Percentiles rank a stretch among this genome's conserved stretches.
Conservation (phyloP, 2,888 invertebrate species). For the Helobdella robusta region DNA sequence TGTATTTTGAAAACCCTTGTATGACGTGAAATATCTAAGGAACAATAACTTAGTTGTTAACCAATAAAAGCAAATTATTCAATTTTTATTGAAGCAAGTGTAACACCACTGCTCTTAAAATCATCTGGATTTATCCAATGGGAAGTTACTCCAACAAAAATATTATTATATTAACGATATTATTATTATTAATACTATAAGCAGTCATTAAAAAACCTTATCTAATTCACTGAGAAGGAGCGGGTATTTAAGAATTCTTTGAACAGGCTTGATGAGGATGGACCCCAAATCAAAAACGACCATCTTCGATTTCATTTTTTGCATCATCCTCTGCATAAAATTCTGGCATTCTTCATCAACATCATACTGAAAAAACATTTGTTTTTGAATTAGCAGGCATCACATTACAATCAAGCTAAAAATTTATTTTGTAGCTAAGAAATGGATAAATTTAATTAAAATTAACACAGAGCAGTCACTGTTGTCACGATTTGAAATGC, state of each 20-base stretch:
- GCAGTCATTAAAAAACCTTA: constrained; percentile 49
- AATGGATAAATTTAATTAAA: background rate
- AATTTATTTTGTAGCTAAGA: too few relatives aligned
- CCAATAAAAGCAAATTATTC: too few relatives aligned
- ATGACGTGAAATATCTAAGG: too few relatives aligned
- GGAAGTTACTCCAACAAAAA: too few relatives aligned
- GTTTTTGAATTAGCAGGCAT: too few relatives aligned
- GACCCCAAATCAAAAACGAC: constrained; percentile 56
- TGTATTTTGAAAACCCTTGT: too few relatives aligned
- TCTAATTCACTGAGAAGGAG: constrained; percentile 55
- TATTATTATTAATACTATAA: background rate
- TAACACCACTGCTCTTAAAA: background rate
- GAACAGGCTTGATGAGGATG: constrained; percentile 58
- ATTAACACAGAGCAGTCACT: too few relatives aligned
- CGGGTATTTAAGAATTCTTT: constrained; percentile 58
- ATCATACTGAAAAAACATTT: constrained; percentile 27
- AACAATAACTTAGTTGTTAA: too few relatives aligned
- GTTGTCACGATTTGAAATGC: too few relatives aligned
- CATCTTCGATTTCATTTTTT: constrained; percentile 42
- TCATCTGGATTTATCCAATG: too few relatives aligned
- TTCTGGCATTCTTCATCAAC: constrained; percentile 50
- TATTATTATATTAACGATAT: background rate
- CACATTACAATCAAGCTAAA: too few relatives aligned
- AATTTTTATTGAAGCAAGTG: too few relatives aligned
- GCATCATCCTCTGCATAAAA: constrained; percentile 40